Evolutionary conservation across 2,113 vertebrate genomes (phyloP), one percentile per base, ranked within the genome.

Genomic region (Vidua chalybeata): DNA sequence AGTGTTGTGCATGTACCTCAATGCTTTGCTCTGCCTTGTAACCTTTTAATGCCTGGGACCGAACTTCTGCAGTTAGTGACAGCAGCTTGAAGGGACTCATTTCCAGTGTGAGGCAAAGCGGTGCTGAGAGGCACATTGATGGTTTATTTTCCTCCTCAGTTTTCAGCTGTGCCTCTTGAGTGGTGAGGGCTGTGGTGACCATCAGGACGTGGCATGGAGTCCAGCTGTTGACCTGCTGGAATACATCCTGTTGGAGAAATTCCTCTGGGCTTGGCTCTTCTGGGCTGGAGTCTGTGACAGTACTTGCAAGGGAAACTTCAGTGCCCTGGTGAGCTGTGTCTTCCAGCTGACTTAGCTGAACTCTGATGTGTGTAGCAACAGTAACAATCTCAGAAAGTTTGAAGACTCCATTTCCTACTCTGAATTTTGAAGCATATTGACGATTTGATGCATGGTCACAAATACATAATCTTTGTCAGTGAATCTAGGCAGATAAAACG

Each of bases 161-260:
- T 78, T 87, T 84, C 56, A 46, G 43, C 28, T 59, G 52, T 2
- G 6, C 22, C 61, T 8, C 28, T 73, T 49, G 48, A 41, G n/a
- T 59, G 72, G 11, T 5, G 10, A 28, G 48, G 49, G 67, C 59
- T 77, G 41, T 0, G 10, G 28, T 72, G 27, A 26, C 48, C 11
- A 2, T 37, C 13, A 9, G 39, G 31, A 15, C 21, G 6, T 13
- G 11, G 16, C 0, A 0, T 61, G 39, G 39, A 58, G 18, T 49
- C 46, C n/a, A n/a, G 63, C 14, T 83, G 33, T 51, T 83, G 55
- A 20, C 16, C n/a, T 2, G 0, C 22, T 72, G 59, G n/a, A 58
- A 24, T 19, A 37, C 1, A 1, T 6, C 23, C 30, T 31, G 3
- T 15, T 37, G 28, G 35, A 62, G 51, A 66, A 78, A 45, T 27